Base-by-base conservation (phyloP, 2,113 vertebrate genomes). In the Nannospalax galili region DNA sequence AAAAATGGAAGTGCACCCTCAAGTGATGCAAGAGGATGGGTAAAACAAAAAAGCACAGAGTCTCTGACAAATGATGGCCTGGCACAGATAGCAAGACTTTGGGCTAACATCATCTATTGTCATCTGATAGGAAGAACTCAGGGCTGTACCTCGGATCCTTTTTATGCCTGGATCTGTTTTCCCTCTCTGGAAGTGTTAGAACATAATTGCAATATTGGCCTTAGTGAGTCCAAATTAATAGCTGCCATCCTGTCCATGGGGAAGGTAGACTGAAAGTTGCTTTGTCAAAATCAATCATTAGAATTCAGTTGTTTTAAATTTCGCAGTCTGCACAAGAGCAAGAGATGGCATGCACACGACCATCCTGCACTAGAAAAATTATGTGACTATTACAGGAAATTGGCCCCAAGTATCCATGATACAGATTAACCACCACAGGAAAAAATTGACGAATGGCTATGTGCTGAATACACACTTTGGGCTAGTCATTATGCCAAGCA, bases 261-360 rank as follows among this genome's bases (percentile, higher is more conserved):
- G 30, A 84, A 48, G 70, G 42, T 78, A 28, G 48, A 81, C 69
- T 20, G 52, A 89, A 22, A 20, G 42, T 73, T 52, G 35, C n/a
- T 82, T 35, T 70, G 15, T 65, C 85, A 84, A 72, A 64, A 30
- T 82, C 56, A 56, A 89, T 56, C 1, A n/a, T 52, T 81, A 75
- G 28, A 89, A 81, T 69, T 84, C 32, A 40, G 62, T 82, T 67
- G 58, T 91, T 92, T 94, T 77, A 86, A 75, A 26, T 73, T 48
- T 40, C 42, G 72, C 11, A 6, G 15, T 70, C 45, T 75, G 45
- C 19, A 15, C 10, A 85, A 75, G 24, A 80, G 35, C 35, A 91
- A 87, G 22, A 84, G 37, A 84, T 15, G 2, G 24, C 75, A 28
- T 15, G 22, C 45, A 60, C 7, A 74, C 14, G 64, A 84, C 14